A percentile compares a stretch with the other conserved stretches of the same genome.
phyloP scores from a whole-genome alignment of 2,113 vertebrate genomes.

The Caloenas nicobarica region DNA sequence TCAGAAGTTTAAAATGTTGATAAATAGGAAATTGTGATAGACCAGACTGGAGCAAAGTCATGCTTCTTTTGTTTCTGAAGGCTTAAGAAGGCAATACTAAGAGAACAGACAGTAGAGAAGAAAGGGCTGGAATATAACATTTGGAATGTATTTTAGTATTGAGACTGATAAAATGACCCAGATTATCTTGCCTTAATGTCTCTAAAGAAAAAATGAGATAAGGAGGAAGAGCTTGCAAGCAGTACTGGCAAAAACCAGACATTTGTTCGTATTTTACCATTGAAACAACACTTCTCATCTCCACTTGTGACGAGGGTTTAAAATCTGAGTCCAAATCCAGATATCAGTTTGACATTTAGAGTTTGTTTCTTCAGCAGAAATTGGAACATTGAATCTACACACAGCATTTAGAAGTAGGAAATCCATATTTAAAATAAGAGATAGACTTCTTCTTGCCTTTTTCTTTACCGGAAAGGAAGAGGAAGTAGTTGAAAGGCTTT shows the following conservation, averaged over 20 bases:
- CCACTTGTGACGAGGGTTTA: accelerated
- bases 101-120: background rate
- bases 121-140: background rate
- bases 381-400: background rate
- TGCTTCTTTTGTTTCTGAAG: background rate
- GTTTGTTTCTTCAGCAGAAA: background rate
- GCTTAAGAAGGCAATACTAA: background rate
- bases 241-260: background rate
- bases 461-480: background rate
- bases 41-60: background rate
- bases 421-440: background rate
- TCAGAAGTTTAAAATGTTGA: background rate
- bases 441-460: background rate
- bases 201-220: background rate
- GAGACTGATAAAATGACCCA: background rate
- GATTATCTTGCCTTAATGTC: background rate
- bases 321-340: background rate
- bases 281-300: background rate
- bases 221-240: background rate
- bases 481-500: background rate
- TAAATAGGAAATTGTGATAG: background rate
- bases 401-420: background rate
- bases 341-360: background rate
- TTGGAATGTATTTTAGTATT: background rate
- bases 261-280: background rate